These are phyloP conservation scores for Odontamblyopus rebecca DNA, from an alignment of 2,797 vertebrate species.

Conservation along the genomic window DNA sequence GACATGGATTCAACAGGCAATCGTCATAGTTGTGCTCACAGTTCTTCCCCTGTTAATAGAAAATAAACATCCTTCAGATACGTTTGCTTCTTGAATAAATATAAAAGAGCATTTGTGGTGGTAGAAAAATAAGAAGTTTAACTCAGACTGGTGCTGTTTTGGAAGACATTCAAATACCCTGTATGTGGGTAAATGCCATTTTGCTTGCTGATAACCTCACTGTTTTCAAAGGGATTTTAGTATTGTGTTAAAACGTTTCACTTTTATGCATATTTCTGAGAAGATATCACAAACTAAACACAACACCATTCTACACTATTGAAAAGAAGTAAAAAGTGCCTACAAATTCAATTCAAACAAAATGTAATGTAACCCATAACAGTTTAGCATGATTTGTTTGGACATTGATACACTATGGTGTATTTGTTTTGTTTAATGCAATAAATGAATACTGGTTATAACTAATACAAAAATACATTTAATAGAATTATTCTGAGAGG, in stretches of 20 bases:
- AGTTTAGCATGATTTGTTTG: not conserved
- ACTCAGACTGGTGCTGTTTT: not conserved
- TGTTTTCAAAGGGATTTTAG: not conserved
- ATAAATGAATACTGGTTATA: not conserved
- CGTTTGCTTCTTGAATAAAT: constrained; percentile 35
- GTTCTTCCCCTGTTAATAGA: constrained; percentile 76
- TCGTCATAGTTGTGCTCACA: constrained; percentile 86
- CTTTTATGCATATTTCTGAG: not conserved
- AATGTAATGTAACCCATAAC: too few species aligned
- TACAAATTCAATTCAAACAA: too few species aligned
- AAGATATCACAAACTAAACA: not conserved
- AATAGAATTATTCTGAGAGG: not conserved
- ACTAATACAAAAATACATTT: too few species aligned
- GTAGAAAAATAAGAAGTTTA: constrained; percentile 22
- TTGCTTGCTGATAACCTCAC: not conserved
- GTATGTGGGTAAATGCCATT: not conserved
- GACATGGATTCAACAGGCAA: constrained; percentile 82
- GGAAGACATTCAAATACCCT: not conserved
- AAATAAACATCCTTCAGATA: constrained; percentile 53
- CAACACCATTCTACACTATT: not conserved
- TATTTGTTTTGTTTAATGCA: not conserved
- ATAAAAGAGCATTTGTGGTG: constrained; percentile 9
- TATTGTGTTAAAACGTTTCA: not conserved
- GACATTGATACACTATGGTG: not conserved
- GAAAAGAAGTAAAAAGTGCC: not conserved